Base-by-base conservation (phyloP, 2,888 invertebrate species). In the Yponomeuta plumbellus region DNA sequence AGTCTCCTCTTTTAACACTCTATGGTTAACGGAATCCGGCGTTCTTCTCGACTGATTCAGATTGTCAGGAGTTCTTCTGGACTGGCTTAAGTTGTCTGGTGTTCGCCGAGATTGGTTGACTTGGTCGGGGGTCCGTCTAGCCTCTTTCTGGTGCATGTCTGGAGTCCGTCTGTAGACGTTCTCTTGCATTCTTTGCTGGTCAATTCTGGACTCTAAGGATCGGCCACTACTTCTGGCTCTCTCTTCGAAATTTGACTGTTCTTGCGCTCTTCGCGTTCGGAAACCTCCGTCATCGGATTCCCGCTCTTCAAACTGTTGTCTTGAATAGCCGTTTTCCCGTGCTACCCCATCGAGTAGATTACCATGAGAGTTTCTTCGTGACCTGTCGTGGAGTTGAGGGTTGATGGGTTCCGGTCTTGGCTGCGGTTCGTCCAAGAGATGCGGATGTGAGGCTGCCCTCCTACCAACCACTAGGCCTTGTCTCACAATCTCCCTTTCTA, bases 361-460 rank as follows among this genome's bases (percentile, higher is more conserved):
- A 0, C 93, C 92, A 68, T 94, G 92, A 0, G 94, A 94, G 67
- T 93, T 93, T 73, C 94, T 83, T 74, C 94, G 76, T 1, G 88
- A 85, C 70, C 83, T 75, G 71, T 83, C 83, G 63, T 81, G 86
- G 69, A 84, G 86, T 79, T 78, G 91, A 72, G 88, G 83, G 6
- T 84, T 79, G 2, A 78, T 80, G 17, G 81, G 74, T 76, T 91
- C 90, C 22, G 80, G 80, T 75, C 88, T 78, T 5, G 44, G 80
- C 17, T 81, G 88, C 1, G 85, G 88, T 66, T 91, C 91, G 39
- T 90, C 93, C 44, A 93, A 85, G 4, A 95, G 84, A 73, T 95
- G 95, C 1, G 95, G 95, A 73, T 95, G 94, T 0, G 95, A 95
- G 0, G 94, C 88, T 0, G 94, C 93, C 61, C 94, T 83, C 74